Conservation (phyloP, 2,888 invertebrate species). For the Rutpela maculata region DNA sequence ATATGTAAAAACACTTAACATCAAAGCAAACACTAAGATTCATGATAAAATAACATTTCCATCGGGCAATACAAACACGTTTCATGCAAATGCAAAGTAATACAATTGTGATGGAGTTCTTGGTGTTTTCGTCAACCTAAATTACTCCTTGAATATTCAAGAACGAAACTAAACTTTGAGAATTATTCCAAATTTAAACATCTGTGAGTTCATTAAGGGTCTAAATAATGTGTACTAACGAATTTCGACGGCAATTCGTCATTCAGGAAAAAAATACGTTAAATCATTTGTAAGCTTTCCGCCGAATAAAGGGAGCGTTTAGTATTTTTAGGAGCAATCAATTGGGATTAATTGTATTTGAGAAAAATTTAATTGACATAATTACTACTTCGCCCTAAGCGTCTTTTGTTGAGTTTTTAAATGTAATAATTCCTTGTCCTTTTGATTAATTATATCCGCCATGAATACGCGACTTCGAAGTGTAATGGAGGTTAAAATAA, state of each 20-base stretch:
- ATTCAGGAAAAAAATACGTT: constrained; percentile 38
- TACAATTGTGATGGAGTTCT: constrained; percentile 53
- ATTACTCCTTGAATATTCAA: constrained; percentile 52
- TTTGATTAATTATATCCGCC: constrained; percentile 25
- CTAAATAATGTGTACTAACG: constrained; percentile 54
- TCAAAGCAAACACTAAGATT: constrained; percentile 47
- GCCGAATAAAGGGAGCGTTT: constrained; percentile 40
- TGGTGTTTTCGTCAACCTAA: constrained; percentile 44
- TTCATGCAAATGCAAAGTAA: constrained; percentile 50
- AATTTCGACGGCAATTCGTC: constrained; percentile 49
- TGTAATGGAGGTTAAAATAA: constrained; percentile 28
- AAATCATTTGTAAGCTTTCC: constrained; percentile 40
- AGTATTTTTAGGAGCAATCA: constrained; percentile 47
- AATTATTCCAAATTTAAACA: constrained; percentile 50
- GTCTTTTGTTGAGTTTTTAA: constrained; percentile 22
- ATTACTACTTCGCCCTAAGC: constrained; percentile 33
- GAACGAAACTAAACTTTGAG: constrained; percentile 41
- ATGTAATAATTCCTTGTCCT: constrained; percentile 27
- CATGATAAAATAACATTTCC: constrained; percentile 47
- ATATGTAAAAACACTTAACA: constrained; percentile 50
- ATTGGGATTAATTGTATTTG: constrained; percentile 39
- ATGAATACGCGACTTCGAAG: constrained; percentile 4
- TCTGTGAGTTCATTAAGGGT: constrained; percentile 48
- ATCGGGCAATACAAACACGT: constrained; percentile 47
- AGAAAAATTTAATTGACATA: constrained; percentile 50